Evolutionary conservation across 2,113 vertebrate species (phyloP), one percentile per base, ranked within the genome.

Genomic region (Cygnus atratus): DNA sequence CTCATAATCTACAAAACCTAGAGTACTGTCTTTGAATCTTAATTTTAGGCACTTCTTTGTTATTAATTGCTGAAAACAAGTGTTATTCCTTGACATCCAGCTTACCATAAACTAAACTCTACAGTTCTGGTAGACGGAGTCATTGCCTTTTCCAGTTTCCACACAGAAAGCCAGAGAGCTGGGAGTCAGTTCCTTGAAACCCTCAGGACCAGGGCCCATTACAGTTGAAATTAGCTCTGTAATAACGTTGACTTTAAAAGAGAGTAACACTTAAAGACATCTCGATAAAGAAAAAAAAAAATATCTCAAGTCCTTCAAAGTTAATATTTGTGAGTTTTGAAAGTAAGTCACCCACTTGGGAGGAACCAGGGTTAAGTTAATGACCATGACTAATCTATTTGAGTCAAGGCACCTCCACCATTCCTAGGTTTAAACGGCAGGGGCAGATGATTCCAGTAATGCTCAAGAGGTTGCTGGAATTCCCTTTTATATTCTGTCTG

Each of bases 401-500:
- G 65, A 74, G 29, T 78, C 43, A 67, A 52, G 43, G 24, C 18
- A 41, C 46, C 92, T 93, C 81, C 37, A 41, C n/a, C 63, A 29
- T 8, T 86, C 26, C 43, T 63, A 28, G 25, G 8, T 25, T 93
- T 87, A 61, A 88, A 74, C 22, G 11, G 39, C 15, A 54, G 25
- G 31, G 52, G 41, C 10, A 71, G 35, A 81, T 50, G 6, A 59
- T 58, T 13, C 62, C 52, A 50, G 37, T 13, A 43, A 4, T 54
- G 13, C 66, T 59, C 48, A 68, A 96, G 57, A 31, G 12, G 35
- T 61, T 91, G 29, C n/a, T 92, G 77, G 44, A 93, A 95, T 91
- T 31, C 22, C 31, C 52, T 95, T 96, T 90, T 87, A 59, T 88
- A 76, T 93, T 89, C 55, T 66, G 35, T 65, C 71, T 90, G 28